A percentile compares a stretch with the other conserved stretches of the same genome.
Evolutionary conservation across 2,888 invertebrate species (phyloP).

Genomic region (Chloroclysta siterata): DNA sequence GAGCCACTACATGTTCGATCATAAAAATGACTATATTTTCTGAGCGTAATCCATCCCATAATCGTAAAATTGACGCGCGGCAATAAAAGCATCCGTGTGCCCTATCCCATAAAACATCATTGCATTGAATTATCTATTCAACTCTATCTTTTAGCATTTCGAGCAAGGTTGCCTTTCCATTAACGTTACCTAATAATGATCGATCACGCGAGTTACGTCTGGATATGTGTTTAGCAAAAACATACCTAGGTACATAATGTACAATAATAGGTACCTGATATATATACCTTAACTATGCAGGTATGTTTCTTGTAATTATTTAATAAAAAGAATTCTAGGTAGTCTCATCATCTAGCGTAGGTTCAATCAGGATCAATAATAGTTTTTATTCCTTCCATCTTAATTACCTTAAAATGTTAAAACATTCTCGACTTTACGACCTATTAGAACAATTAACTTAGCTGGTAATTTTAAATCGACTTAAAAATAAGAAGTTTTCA

Average conservation of each 20-base stretch:
- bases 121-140: constrained; percentile 50
- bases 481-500: too few species aligned
- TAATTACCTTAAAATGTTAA: too few species aligned
- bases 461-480: too few species aligned
- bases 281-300: too few species aligned
- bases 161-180: constrained; percentile 7
- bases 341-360: too few species aligned
- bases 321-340: too few species aligned
- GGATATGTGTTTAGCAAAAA: background rate
- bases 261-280: too few species aligned
- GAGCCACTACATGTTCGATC: constrained; percentile 44
- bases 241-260: background rate
- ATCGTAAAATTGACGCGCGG: constrained; percentile 70
- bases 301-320: too few species aligned
- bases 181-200: constrained; percentile 1
- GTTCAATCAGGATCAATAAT: too few species aligned
- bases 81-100: constrained; percentile 60
- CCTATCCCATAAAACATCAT: constrained; percentile 54
- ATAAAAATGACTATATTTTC: constrained; percentile 75
- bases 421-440: too few species aligned
- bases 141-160: constrained; percentile 10
- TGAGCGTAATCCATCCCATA: constrained; percentile 68
- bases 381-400: too few species aligned
- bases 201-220: constrained; percentile 6
- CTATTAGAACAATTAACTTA: too few species aligned